Evolutionary conservation across 2,113 vertebrate genomes (phyloP).

Genomic region (Tauraco erythrolophus): DNA sequence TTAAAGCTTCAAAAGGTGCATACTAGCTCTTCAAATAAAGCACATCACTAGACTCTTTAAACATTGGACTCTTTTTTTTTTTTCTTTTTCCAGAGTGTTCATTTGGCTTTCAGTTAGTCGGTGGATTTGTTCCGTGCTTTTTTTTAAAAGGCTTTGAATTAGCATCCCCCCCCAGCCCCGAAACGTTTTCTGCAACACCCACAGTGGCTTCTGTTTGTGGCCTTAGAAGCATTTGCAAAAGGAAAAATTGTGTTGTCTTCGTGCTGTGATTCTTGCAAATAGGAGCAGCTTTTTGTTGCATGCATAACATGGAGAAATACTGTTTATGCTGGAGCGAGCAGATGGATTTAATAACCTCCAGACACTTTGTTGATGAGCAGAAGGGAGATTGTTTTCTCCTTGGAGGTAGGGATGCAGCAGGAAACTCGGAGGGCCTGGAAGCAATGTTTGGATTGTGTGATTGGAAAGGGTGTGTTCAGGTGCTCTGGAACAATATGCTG

Average conservation of each 20-base stretch:
- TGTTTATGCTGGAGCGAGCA: not conserved
- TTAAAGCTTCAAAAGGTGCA: not conserved
- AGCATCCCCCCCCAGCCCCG: not conserved
- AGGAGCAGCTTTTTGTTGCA: not conserved
- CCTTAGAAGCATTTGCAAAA: not conserved
- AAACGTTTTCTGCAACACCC: not conserved
- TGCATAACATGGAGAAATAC: not conserved
- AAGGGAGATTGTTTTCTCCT: not conserved
- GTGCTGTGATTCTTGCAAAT: not conserved
- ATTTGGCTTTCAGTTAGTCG: not conserved
- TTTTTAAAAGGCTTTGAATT: not conserved
- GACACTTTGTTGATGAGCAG: not conserved
- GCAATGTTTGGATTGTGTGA: not conserved
- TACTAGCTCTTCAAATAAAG: not conserved
- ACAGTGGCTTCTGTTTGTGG: not conserved
- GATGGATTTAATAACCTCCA: not conserved
- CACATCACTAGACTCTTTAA: not conserved
- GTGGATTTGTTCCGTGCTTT: not conserved
- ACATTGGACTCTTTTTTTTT: not conserved
- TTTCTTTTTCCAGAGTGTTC: not conserved
- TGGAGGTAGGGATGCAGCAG: not conserved
- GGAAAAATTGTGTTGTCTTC: not conserved
- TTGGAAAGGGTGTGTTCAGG: not conserved
- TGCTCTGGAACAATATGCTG: not conserved
- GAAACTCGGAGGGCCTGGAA: not conserved